Base-by-base conservation (phyloP, 2,888 invertebrate genomes). In the Cerastoderma edule region DNA sequence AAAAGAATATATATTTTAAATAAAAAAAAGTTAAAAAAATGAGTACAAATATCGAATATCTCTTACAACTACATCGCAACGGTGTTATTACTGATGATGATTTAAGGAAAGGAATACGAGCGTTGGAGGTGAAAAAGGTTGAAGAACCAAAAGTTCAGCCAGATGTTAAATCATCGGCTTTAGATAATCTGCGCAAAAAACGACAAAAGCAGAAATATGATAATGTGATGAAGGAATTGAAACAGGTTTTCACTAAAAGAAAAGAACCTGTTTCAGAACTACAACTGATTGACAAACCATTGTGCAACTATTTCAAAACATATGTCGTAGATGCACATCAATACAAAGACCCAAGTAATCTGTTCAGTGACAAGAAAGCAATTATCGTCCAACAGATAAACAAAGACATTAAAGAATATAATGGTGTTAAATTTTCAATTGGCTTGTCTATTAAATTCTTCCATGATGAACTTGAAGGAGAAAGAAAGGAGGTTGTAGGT, bases 331-430 rank as follows among this genome's bases (percentile, higher is more conserved):
- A 46, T 65, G 65, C 57, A 27, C 10, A 24, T 22, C 32, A 65
- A 48, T 69, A 74, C 50, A 66, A 74, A 74, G 74, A 68, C 63
- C 68, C 74, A 3, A 44, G 33, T 3, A 56, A 33, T 19, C 39
- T 74, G 65, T 64, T 73, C 33, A 54, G 46, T 32, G 65, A 74
- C 56, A 73, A 73, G 44, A 73, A 73, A 33, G 33, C 68, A 22
- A 68, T 69, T 4, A 74, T 74, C 10, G 33, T 24, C 2, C 4
- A 65, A 24, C 65, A 65, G 30, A 65, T 46, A 24, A 24, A 28
- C 16, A 48, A 65, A 65, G 65, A 65, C n/a, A 30, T 65, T 39
- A 46, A 46, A 35, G 63, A 73, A n/a, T 63, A 73, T 24, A 73
- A 63, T 63, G 63, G 63, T 5, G 13, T 63, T 39, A 65, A 65